Evolutionary conservation across 2,113 vertebrate species (phyloP).

Genomic region (Puntigrus tetrazona): DNA sequence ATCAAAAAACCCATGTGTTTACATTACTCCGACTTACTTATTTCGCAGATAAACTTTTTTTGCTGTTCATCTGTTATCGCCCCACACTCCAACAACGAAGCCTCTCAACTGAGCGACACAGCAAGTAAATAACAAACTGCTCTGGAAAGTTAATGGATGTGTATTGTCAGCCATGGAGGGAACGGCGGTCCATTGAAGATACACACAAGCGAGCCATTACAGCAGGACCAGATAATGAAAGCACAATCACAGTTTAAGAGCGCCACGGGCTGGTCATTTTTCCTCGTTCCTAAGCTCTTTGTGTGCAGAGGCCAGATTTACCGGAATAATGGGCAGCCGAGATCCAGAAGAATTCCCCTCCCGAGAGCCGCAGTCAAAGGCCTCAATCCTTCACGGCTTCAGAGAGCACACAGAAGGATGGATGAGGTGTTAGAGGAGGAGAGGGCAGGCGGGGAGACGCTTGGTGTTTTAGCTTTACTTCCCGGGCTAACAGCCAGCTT

Average conservation of each 20-base stretch:
- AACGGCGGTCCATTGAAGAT: conserved; percentile 27
- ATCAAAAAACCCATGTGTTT: not conserved
- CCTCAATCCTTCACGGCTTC: conserved; percentile 56
- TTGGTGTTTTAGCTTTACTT: not conserved
- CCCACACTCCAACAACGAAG: conserved; percentile 19
- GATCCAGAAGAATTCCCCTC: conserved; percentile 33
- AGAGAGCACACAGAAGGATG: not conserved
- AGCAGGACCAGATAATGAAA: conserved; percentile 49
- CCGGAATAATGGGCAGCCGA: conserved; percentile 39
- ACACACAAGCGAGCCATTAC: conserved; percentile 39
- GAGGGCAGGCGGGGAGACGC: not conserved
- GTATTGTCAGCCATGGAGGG: conserved; percentile 4
- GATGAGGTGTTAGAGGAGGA: conserved; percentile 17
- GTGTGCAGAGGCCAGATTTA: conserved; percentile 25
- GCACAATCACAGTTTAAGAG: conserved; percentile 33
- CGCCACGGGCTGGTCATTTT: conserved; percentile 40
- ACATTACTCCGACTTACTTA: not conserved
- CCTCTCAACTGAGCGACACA: not conserved
- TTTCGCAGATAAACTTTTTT: not conserved
- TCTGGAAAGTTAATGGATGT: conserved; percentile 41
- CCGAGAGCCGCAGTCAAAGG: conserved; percentile 50
- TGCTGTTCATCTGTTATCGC: not conserved
- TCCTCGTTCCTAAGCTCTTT: conserved; percentile 31
- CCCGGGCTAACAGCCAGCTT: conserved; percentile 27
- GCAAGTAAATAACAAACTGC: conserved; percentile 3